Base-by-base conservation (phyloP, 2,888 invertebrate genomes). In the Junonia oenone region DNA sequence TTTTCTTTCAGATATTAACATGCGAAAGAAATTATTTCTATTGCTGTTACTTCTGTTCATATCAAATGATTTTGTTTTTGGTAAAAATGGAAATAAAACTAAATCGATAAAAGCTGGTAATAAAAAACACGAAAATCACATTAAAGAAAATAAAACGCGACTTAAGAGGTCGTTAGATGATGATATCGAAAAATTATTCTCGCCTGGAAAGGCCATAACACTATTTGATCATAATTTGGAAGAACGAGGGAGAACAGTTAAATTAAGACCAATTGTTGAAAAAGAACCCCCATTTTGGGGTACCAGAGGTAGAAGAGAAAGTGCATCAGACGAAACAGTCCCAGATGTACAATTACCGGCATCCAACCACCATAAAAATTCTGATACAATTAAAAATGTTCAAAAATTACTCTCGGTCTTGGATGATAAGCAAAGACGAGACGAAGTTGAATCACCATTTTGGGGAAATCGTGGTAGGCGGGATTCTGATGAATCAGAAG, bases 241-340 rank as follows among this genome's bases (percentile, higher is more conserved):
- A 29, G 51, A 37, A 33, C 48, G 31, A 37, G 59, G 54, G 17
- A 52, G 19, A 47, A 48, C 45, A 22, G 14, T 47, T 26, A 58
- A 55, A 37, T 29, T 52, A 6, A 33, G 45, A 31, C 40, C 54
- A 1, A 68, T 69, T 38, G 38, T 70, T 1, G 65, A 73, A 8
- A 70, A 78, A 50, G 79, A 82, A 6, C 62, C 65, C 35, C 86
- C 85, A 1, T 89, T 90, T 68, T 89, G 89, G 89, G 86, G 78
- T 6, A 78, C 73, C 27, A 71, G 87, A 63, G 87, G 85, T 6
- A 72, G 80, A 63, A 74, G 87, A 13, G 81, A 79, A 0, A 73
- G 71, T 57, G 67, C 68, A 0, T 73, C 78, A 0, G 59, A 66
- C 11, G 83, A 83, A 68, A 38, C 33, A 67, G 66, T 51, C 55